Conservation (phyloP, 2,797 vertebrate species). For the Gallinago nigripennis region DNA sequence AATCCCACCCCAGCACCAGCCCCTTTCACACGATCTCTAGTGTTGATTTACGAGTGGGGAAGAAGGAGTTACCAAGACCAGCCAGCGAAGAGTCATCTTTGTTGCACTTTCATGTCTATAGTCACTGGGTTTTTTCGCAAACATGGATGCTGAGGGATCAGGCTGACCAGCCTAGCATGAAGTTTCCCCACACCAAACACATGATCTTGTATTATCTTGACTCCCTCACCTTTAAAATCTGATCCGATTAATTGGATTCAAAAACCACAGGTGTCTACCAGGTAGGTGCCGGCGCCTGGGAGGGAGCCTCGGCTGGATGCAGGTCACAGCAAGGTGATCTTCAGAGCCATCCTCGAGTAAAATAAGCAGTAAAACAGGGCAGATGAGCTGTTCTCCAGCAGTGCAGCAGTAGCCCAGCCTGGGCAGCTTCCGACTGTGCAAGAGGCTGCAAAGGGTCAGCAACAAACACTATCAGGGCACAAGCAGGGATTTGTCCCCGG, state of each 20-base stretch:
- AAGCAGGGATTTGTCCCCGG: neutral
- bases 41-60: neutral
- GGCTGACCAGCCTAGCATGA: neutral
- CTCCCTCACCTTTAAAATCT: neutral
- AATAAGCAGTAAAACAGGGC: neutral
- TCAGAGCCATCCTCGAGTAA: rapidly evolving
- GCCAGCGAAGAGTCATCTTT: rapidly evolving
- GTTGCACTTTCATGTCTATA: neutral
- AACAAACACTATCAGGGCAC: neutral
- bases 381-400: neutral
- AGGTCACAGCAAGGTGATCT: neutral
- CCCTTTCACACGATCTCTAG: neutral
- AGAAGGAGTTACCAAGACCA: neutral
- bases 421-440: neutral
- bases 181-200: neutral
- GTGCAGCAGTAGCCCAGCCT: neutral
- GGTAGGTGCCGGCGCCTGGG: neutral
- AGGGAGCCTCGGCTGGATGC: neutral
- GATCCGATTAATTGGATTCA: neutral
- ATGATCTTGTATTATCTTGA: neutral
- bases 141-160: neutral
- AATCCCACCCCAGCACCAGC: neutral
- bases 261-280: neutral
- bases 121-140: neutral
- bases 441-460: neutral